Percentiles rank a stretch among this genome's conserved stretches.
Evolutionary conservation across 23 tunicate species (phyloP).

Genomic region (Styela clava): DNA sequence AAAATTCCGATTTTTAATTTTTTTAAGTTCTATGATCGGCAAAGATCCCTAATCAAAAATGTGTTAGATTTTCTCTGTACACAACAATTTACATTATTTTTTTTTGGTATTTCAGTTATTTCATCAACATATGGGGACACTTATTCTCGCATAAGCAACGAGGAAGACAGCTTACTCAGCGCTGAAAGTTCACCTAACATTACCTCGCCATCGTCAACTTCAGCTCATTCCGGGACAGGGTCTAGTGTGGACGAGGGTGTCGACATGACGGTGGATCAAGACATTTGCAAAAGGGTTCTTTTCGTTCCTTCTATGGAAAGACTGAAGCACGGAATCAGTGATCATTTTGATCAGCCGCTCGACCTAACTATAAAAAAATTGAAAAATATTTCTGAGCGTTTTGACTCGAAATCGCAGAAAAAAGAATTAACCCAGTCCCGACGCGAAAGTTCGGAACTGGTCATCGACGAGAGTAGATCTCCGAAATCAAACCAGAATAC

Average conservation of each 20-base stretch:
- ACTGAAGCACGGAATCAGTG: background rate
- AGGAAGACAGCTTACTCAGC: constrained; percentile 2
- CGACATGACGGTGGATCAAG: background rate
- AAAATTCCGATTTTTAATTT: too few relatives aligned
- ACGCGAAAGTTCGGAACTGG: background rate
- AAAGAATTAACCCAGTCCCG: background rate
- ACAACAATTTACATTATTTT: background rate
- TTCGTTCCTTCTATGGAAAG: background rate
- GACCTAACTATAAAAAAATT: background rate
- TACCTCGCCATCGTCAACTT: constrained; percentile 1
- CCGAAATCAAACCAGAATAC: background rate
- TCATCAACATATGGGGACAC: background rate
- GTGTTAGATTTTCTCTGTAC: background rate
- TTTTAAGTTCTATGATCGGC: too few relatives aligned
- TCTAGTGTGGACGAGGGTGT: background rate
- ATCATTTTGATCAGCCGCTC: background rate
- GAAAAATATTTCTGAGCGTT: background rate
- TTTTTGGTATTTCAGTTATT: background rate
- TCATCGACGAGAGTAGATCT: background rate
- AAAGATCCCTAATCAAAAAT: too few relatives aligned
- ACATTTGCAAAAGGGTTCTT: background rate
- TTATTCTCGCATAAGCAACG: background rate
- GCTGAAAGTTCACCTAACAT: background rate
- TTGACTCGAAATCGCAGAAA: background rate
- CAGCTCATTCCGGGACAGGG: constrained; percentile 1